Evolutionary conservation across 2,888 invertebrate species (phyloP), one percentile per base, ranked within the genome.

Genomic region (Tetramorium bicarinatum): DNA sequence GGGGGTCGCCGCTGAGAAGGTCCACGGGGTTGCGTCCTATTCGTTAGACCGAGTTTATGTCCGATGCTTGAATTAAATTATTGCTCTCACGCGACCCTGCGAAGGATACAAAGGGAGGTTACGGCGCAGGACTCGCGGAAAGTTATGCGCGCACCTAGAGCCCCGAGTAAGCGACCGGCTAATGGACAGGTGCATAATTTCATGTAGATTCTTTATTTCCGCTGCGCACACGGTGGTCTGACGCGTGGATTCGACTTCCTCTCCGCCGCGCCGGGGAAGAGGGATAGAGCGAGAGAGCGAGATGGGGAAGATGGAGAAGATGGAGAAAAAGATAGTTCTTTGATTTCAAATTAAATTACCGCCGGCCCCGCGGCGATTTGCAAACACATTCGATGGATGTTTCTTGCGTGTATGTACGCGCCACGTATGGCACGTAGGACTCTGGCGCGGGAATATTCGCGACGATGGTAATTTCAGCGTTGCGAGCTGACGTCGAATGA

Each of bases 121-220:
- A 74, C 61, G 79, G 7, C 15, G 21, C 15, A 11, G 81, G 61
- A 54, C 29, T 77, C 25, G 69, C 49, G 85, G 89, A 88, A 89
- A 89, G 81, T 89, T 89, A 89, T 89, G 87, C 82, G 90, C 69
- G 76, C 64, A 79, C 72, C n/a, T 52, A 62, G 69, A 82, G 81
- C 66, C 29, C 13, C 47, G 81, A 87, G 84, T 89, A 88, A 88
- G 87, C 66, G 88, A 84, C 90, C 81, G 76, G 82, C 77, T 90
- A 90, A 88, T 90, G 85, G 85, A 88, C 90, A 86, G 90, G 83
- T 87, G 83, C 90, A 88, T 88, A 90, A 89, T 89, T 89, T 88
- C 77, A 74, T 67, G 38, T n/a, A 52, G 64, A 59, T 76, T 77
- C 38, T 85, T 85, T 80, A 79, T 59, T 79, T 82, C 44, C 56